These are phyloP conservation scores for Telmatochromis sp. DNA, from an alignment of 2,113 vertebrate species.

Conservation along the genomic window DNA sequence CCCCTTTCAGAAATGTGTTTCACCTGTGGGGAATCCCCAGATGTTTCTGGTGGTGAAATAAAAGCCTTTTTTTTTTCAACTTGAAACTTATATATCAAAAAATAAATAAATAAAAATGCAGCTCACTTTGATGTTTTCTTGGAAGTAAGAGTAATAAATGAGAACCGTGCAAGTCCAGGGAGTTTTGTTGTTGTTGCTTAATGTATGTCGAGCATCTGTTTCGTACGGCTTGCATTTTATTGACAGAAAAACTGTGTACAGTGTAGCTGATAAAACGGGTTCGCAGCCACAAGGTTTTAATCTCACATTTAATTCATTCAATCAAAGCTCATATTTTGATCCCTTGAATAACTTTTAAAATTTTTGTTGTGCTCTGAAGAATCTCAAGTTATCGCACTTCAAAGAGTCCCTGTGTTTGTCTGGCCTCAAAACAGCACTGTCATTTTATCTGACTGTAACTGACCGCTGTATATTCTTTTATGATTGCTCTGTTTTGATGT, in stretches of 20 bases:
- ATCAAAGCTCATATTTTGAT: neutral
- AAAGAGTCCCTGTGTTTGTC: neutral
- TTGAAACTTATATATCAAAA: neutral
- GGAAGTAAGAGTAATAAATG: neutral
- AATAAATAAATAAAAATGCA: slow-evolving; percentile 9
- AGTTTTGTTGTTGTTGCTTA: neutral
- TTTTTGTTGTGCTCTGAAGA: neutral
- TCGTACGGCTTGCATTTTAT: neutral
- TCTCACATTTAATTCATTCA: neutral
- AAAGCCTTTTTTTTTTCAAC: neutral
- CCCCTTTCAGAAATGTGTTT: neutral
- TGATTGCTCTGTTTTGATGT: neutral
- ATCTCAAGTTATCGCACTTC: neutral
- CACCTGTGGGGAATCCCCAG: neutral
- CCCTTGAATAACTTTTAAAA: neutral
- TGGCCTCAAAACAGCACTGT: neutral
- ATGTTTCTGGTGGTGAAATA: neutral
- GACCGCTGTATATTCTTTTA: neutral
- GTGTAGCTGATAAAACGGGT: neutral
- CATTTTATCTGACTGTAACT: neutral
- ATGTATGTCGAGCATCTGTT: neutral
- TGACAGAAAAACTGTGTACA: neutral
- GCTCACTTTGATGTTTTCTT: neutral
- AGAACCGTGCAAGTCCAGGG: neutral
- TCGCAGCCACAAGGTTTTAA: neutral